Conservation (phyloP, 2,113 vertebrate genomes). For the Balaenoptera acutorostrata region DNA sequence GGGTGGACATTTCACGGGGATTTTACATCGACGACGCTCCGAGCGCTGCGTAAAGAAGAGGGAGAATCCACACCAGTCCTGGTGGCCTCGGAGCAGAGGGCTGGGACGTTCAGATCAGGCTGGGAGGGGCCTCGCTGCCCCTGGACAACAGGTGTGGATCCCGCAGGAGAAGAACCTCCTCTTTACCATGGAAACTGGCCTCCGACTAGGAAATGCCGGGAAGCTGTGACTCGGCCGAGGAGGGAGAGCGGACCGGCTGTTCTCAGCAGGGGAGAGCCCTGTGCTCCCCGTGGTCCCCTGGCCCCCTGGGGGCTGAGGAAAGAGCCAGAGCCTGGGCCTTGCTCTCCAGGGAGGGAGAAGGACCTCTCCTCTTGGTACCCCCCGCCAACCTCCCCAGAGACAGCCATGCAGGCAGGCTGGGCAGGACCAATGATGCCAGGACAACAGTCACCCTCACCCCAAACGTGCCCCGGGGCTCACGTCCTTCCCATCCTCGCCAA, state of each 20-base stretch:
- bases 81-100: not conserved
- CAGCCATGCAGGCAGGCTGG: rapidly evolving
- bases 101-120: not conserved
- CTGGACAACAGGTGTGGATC: not conserved
- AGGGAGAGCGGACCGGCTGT: rapidly evolving
- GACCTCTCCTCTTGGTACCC: not conserved
- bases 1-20: not conserved
- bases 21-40: not conserved
- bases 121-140: not conserved
- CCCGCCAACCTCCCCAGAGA: not conserved
- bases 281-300: not conserved
- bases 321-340: not conserved
- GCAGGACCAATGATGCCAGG: not conserved
- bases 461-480: no score
- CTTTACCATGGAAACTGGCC: not conserved
- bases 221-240: rapidly evolving
- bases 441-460: not conserved
- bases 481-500: not conserved
- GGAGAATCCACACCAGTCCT: not conserved
- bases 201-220: not conserved
- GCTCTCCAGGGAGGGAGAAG: not conserved
- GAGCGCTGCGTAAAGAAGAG: no score
- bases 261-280: not conserved
- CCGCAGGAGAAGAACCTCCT: not conserved
- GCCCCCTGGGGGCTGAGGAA: not conserved